Percentiles rank a stretch among this genome's conserved stretches.
These are phyloP conservation scores for Macrophya alboannulata DNA, from an alignment of 2,888 invertebrate genomes.

Conservation along the genomic window DNA sequence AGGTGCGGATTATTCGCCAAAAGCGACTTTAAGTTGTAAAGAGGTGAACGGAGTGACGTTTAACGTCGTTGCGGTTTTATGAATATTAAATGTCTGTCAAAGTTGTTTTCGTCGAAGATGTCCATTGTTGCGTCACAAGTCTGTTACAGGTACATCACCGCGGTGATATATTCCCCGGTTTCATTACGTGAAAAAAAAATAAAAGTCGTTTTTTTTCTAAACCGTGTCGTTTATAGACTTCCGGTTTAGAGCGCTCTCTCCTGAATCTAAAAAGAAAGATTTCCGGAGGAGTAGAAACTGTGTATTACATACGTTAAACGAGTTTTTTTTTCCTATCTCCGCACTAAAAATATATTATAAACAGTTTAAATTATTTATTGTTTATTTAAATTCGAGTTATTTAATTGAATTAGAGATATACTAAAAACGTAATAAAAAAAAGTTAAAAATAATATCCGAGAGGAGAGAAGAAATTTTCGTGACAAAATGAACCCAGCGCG, in stretches of 20 bases:
- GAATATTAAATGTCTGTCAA: background rate
- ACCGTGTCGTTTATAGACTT: conserved; percentile 21
- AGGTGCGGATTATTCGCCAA: background rate
- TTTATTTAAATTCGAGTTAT: too few species aligned
- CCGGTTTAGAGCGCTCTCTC: conserved; percentile 13
- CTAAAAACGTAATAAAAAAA: background rate
- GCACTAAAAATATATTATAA: background rate
- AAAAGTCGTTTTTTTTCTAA: conserved; percentile 7
- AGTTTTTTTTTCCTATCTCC: background rate
- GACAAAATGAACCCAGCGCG: background rate
- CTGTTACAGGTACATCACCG: background rate
- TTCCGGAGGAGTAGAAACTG: background rate
- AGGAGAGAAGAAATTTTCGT: background rate
- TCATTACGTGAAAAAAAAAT: background rate
- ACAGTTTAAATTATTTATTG: background rate
- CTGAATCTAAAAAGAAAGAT: background rate
- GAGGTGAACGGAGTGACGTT: background rate
- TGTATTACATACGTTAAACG: background rate
- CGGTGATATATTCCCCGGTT: background rate
- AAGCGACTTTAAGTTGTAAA: background rate
- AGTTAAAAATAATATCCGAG: background rate
- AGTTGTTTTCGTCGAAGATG: background rate
- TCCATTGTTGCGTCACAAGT: background rate
- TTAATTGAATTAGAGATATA: background rate
- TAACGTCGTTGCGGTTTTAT: background rate